A percentile compares a stretch with the other conserved stretches of the same genome.
These are phyloP conservation scores for Hypomesus transpacificus DNA, from an alignment of 2,113 vertebrate species.

Conservation along the genomic window DNA sequence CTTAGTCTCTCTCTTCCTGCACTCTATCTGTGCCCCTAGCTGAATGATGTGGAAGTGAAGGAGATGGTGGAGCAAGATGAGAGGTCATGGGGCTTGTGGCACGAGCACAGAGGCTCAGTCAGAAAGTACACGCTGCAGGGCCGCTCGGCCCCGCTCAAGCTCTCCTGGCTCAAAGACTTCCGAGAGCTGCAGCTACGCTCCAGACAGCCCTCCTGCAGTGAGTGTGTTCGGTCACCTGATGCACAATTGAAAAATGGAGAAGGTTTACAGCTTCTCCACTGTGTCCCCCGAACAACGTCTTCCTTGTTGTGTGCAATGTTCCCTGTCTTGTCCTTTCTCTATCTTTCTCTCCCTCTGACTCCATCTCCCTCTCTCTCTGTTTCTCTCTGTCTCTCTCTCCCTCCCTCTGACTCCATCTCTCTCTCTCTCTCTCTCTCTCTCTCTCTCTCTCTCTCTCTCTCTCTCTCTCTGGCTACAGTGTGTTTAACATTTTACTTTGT, in stretches of 20 bases:
- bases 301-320: too few relatives aligned
- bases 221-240: slow-evolving; percentile 45
- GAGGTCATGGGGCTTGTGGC: slow-evolving; percentile 89
- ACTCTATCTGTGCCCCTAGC: slow-evolving; percentile 59
- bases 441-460: not conserved
- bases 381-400: not conserved
- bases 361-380: not conserved
- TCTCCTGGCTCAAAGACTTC: slow-evolving; percentile 94
- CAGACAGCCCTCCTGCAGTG: slow-evolving; percentile 79
- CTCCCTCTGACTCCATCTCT: not conserved
- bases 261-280: too few relatives aligned
- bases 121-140: slow-evolving; percentile 90
- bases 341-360: too few relatives aligned
- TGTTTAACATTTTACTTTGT: slow-evolving; percentile 11
- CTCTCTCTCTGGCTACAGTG: not conserved
- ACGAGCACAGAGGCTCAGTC: slow-evolving; percentile 87
- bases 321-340: too few relatives aligned
- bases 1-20: not conserved
- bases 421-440: not conserved
- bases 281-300: too few relatives aligned
- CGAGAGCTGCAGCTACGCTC: slow-evolving; percentile 82
- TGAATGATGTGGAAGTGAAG: slow-evolving; percentile 88
- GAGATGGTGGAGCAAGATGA: slow-evolving; percentile 88
- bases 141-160: slow-evolving; percentile 80
- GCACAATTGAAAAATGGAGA: too few relatives aligned